Evolutionary conservation across 2,797 vertebrate species (phyloP), one percentile per base, ranked within the genome.

Genomic region (Enteromius anoplus): DNA sequence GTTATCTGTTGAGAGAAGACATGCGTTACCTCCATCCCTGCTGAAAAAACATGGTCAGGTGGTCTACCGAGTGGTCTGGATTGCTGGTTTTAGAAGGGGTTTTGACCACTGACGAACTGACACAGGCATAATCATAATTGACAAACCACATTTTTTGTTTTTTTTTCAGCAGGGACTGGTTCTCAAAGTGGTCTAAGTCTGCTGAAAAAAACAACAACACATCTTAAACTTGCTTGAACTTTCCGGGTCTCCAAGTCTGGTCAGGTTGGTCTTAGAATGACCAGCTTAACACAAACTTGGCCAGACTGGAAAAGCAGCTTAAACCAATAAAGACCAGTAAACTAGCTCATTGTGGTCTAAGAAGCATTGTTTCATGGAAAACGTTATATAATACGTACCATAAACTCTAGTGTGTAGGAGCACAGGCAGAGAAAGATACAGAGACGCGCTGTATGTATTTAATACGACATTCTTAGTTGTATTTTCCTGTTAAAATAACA

Each of bases 1-100:
- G 98, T 99, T 82, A 99, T 99, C 98, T 99, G 84, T 72, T 34
- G 60, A 84, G 71, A 64, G 53, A 86, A 87, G 3, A 83, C 32
- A 84, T 85, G 82, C 5, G 19, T 26, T 2, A 72, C 12, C 26
- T 71, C 10, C 51, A 58, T 70, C 9, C 9, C 2, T 78, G 26
- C 23, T 65, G 29, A 53, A 51, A 51, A 72, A 72, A 51, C 8
- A 17, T 72, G 47, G 47, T 34, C 51, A 34, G 47, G 8, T 21
- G 15, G 70, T 73, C 17, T 53, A 21, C 2, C 17, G 34, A 9
- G 15, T 2, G 15, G 23, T 60, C n/a, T 1, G 9, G 9, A 47
- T 62, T 62, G 9, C 4, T 47, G 7, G 29, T 73, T 68, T 53
- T 23, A 29, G n/a, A 7, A 71, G 42, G n/a, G 37, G 14, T 60